Base-by-base conservation (phyloP, 2,888 invertebrate species). In the Anthoptus insignis region DNA sequence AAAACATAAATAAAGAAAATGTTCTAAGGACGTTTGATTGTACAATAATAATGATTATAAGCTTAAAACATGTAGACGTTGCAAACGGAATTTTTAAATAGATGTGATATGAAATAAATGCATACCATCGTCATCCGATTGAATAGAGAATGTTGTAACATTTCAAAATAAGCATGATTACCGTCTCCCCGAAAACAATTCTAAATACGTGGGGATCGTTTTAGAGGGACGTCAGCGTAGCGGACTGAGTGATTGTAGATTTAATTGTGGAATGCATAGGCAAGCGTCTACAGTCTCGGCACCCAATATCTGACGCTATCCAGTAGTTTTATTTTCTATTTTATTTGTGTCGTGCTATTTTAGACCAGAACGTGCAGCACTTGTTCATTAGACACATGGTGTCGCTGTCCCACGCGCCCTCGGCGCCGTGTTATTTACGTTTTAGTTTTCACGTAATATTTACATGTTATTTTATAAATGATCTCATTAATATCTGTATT, bases 301-400 rank as follows among this genome's bases (percentile, higher is more conserved):
- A 80, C 81, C 71, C 81, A 84, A 88, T 88, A 89, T 90, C 88
- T 89, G 83, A 88, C 87, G 91, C 86, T 84, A 87, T 89, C 83
- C 85, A 86, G 83, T 86, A 79, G 88, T 88, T 91, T 92, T 92
- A 91, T 93, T 93, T 91, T 89, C 80, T 84, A 89, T 90, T 93
- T 92, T 92, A 93, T 93, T 92, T 91, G 89, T 91, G 93, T 91
- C 91, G 91, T 82, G 89, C 93, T 93, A 92, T 93, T 92, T 93
- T 77, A 76, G 91, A 89, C 80, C 84, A 79, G 85, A 87, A 86
- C 87, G 84, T 83, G 87, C 86, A 87, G 86, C 88, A 90, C 89
- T 90, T 89, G 88, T 89, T 87, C 86, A 85, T 83, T 89, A 19
- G 39, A 9, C 19, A 84, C 87, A 87, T 82, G 80, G 84, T 81